Base-by-base conservation (phyloP, 2,888 invertebrate genomes). In the Hypsopygia costalis region DNA sequence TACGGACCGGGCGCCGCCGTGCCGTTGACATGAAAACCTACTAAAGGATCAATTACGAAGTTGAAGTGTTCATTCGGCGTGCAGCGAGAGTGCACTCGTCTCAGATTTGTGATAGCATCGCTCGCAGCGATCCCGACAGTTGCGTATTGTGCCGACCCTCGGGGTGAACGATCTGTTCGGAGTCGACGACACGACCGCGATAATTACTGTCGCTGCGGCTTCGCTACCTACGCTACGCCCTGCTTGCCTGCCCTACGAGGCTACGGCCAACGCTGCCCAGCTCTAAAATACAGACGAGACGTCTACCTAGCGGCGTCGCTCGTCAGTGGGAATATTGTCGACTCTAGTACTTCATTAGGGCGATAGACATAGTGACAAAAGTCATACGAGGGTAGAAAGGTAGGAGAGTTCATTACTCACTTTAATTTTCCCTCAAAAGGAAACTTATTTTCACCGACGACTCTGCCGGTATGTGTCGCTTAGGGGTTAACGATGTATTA, bases 151-250 rank as follows among this genome's bases (percentile, higher is more conserved):
- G 63, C 68, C 75, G 81, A 76, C 78, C 81, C 80, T 69, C 73
- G 86, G 86, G 87, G 87, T 87, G 83, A 87, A 87, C 76, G 87
- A 67, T 85, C 87, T 70, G 69, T 67, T 68, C 57, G 70, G 76
- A 83, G 87, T 87, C 87, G 87, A 71, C 86, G 87, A 86, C 87
- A 79, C 81, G 67, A 59, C 62, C 65, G 67, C 76, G 83, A 85
- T 87, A 87, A 87, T 87, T 83, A 82, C 81, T 81, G 81, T 81
- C 78, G 79, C 79, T 66, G 53, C 49, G 55, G 61, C 47, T 54
- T 49, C 49, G 67, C 74, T 70, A 71, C 70, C 75, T 72, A 68
- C 70, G 63, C 68, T 62, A 58, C 63, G 62, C 57, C 54, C 48
- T 55, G 51, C 52, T 55, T 58, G 57, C 51, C 58, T 53, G 55